phyloP scores from a whole-genome alignment of 2,113 vertebrate genomes.

The Petromus typicus region DNA sequence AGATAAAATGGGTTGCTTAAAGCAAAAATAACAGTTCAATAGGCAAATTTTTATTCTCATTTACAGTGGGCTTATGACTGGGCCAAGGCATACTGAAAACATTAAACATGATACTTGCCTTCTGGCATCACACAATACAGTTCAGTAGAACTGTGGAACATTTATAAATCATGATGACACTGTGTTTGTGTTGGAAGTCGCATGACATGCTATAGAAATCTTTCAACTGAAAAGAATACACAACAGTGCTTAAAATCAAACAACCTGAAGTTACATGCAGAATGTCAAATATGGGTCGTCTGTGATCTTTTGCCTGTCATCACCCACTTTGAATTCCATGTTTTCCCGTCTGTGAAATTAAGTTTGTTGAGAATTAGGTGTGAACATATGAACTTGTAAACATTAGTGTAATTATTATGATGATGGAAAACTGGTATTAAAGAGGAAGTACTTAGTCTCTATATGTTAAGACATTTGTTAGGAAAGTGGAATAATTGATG shows the following conservation, averaged over 20 bases:
- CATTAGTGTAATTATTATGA: not conserved
- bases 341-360: constrained; percentile 18
- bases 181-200: constrained; percentile 1
- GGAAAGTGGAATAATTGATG: constrained; percentile 8
- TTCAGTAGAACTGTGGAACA: constrained; percentile 26
- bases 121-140: not conserved
- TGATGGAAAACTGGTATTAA: not conserved
- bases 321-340: not conserved
- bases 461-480: not conserved
- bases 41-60: constrained; percentile 1
- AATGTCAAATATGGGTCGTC: constrained; percentile 4
- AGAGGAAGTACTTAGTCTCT: constrained; percentile 27
- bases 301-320: not conserved
- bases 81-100: not conserved
- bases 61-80: not conserved
- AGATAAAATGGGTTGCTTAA: constrained; percentile 40
- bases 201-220: not conserved
- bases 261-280: not conserved
- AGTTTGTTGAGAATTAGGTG: constrained; percentile 31
- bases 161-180: not conserved
- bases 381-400: not conserved
- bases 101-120: not conserved
- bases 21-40: constrained; percentile 29
- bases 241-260: not conserved
- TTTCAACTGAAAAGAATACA: not conserved